Base-by-base conservation (phyloP, 2,888 invertebrate species). In the Lycia hirtaria region DNA sequence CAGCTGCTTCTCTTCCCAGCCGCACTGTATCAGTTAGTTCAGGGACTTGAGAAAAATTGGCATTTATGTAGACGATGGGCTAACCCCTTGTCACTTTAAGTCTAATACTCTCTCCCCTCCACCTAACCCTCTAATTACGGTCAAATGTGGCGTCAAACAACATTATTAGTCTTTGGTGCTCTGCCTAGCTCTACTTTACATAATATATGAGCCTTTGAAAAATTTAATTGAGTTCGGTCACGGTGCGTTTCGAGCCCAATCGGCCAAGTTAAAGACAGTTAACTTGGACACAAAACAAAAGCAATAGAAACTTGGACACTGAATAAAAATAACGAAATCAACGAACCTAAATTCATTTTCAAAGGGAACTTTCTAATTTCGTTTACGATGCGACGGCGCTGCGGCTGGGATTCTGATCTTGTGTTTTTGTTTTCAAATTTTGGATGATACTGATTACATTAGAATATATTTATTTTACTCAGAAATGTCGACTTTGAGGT, bases 281-380 rank as follows among this genome's bases (percentile, higher is more conserved):
- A 61, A 61, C 55, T 60, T 47, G 49, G 48, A 52, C 44, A 59
- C 56, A 26, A 62, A 64, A 64, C 56, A 84, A 85, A 83, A 87
- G 81, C 84, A 85, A 85, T 85, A 84, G 75, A 83, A 89, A 87
- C 57, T 58, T 53, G 81, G 76, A 76, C 78, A 81, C 83, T 85
- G 85, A 88, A 88, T 88, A 83, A 84, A 85, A 87, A 83, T 83
- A 63, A 85, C 77, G 74, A 80, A 88, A 85, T 85, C 57, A 58
- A 53, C 48, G 47, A 15, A 51, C 43, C 52, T 78, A 82, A 83
- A 86, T 85, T 84, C 80, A 76, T 84, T 85, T 80, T 76, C 74
- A 72, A 80, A 83, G 79, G 77, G 51, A 64, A 64, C 56, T 64
- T 64, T 60, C 38, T 62, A 57, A 64, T 60, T 62, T 64, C 40